Conservation (phyloP, 2,797 vertebrate genomes). For the Micropoecilia bifurca region DNA sequence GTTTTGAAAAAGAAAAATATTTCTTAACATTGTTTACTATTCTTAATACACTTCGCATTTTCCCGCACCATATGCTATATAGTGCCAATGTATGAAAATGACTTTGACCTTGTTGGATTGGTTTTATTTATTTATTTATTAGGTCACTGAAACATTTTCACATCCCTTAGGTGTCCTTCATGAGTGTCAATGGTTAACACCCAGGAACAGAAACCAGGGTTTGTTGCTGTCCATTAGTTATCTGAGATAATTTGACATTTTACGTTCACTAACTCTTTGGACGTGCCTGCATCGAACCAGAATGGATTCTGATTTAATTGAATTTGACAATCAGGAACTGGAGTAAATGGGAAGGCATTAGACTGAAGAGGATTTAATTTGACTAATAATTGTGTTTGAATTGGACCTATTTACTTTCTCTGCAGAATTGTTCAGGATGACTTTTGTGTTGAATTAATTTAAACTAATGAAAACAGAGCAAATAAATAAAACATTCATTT, state of each 20-base stretch:
- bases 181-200: neutral
- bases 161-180: neutral
- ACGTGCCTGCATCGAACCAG: neutral
- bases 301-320: neutral
- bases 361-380: neutral
- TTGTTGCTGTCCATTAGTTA: conserved; percentile 1
- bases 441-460: neutral
- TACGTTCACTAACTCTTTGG: neutral
- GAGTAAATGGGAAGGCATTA: neutral
- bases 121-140: neutral
- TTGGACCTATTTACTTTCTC: neutral
- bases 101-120: neutral
- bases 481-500: neutral
- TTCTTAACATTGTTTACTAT: neutral
- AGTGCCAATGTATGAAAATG: too few relatives aligned
- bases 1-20: neutral
- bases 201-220: neutral
- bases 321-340: neutral
- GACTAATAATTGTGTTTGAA: neutral
- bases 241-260: neutral
- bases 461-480: neutral
- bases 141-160: neutral
- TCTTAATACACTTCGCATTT: neutral
- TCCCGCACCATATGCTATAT: neutral
- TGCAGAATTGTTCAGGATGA: neutral